A percentile compares a stretch with the other conserved stretches of the same genome.
These are phyloP conservation scores for Xyrauchen texanus DNA, from an alignment of 2,113 vertebrate species.

Conservation along the genomic window DNA sequence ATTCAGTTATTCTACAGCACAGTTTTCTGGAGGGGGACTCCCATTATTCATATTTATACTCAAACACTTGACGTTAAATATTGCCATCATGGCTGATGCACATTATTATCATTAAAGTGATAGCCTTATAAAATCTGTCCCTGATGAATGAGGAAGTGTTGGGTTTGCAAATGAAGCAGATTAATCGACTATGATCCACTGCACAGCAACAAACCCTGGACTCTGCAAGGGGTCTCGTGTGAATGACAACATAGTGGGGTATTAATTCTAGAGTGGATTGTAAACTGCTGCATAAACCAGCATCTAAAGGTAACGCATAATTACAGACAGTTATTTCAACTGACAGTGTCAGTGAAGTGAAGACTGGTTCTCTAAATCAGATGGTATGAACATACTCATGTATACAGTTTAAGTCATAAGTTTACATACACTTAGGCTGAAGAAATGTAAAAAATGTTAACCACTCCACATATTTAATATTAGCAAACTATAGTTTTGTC, in stretches of 20 bases:
- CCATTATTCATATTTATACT: slow-evolving; percentile 1
- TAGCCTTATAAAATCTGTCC: slow-evolving; percentile 4
- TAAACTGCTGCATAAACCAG: background rate
- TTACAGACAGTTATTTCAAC: too few species aligned
- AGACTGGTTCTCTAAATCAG: too few species aligned
- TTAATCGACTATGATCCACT: background rate
- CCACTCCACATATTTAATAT: too few species aligned
- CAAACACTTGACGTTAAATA: slow-evolving; percentile 8
- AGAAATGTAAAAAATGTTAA: too few species aligned
- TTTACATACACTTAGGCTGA: too few species aligned
- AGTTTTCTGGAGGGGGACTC: background rate
- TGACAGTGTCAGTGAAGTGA: too few species aligned
- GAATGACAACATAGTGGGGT: slow-evolving; percentile 1
- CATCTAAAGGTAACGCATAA: too few species aligned
- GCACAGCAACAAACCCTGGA: slow-evolving; percentile 13
- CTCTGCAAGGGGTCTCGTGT: slow-evolving; percentile 22
- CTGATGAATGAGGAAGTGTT: slow-evolving; percentile 1
- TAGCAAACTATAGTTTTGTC: too few species aligned
- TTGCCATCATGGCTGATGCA: slow-evolving; percentile 3
- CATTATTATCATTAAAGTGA: background rate
- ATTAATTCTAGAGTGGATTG: background rate
- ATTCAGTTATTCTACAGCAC: slow-evolving; percentile 18
- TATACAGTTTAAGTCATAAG: too few species aligned
- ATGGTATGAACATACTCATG: too few species aligned
- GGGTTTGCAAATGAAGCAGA: background rate